Evolutionary conservation across 2,797 vertebrate genomes (phyloP).

Genomic region (Phylloscopus collybita): DNA sequence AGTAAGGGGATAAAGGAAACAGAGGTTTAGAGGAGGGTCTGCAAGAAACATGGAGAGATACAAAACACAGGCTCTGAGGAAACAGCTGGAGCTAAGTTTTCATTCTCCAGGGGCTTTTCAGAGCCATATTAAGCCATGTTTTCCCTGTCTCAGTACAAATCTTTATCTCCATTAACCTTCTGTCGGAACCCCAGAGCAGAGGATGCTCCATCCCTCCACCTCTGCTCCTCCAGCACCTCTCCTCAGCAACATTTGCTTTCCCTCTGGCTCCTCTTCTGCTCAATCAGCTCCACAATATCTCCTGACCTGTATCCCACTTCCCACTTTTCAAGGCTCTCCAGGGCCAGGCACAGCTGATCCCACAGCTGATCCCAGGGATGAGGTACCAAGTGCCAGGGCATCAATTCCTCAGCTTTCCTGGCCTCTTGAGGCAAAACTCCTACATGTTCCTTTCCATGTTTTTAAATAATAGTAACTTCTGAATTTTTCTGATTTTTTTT

Average conservation of each 20-base stretch:
- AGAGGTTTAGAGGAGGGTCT: background rate
- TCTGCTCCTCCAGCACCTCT: background rate
- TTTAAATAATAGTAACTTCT: background rate
- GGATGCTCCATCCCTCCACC: background rate
- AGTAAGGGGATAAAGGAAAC: background rate
- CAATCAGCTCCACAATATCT: background rate
- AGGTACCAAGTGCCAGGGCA: fast-evolving
- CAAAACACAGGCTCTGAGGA: background rate
- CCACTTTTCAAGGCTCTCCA: background rate
- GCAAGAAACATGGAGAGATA: background rate
- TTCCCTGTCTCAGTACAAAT: background rate
- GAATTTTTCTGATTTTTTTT: background rate
- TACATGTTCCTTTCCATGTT: fast-evolving
- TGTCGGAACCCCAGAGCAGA: background rate
- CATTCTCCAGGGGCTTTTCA: background rate
- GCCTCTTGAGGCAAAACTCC: background rate
- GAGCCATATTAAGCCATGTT: fast-evolving
- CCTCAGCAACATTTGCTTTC: background rate
- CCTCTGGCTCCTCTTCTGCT: background rate
- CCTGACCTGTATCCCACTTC: fast-evolving
- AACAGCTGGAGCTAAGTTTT: background rate
- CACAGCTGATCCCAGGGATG: background rate
- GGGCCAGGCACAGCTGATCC: background rate
- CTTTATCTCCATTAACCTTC: background rate
- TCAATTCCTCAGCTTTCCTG: background rate